Evolutionary conservation across 1,140 invertebrate genomes (phyloP), one percentile per base, ranked within the genome.

Genomic region (Cherax destructor): DNA sequence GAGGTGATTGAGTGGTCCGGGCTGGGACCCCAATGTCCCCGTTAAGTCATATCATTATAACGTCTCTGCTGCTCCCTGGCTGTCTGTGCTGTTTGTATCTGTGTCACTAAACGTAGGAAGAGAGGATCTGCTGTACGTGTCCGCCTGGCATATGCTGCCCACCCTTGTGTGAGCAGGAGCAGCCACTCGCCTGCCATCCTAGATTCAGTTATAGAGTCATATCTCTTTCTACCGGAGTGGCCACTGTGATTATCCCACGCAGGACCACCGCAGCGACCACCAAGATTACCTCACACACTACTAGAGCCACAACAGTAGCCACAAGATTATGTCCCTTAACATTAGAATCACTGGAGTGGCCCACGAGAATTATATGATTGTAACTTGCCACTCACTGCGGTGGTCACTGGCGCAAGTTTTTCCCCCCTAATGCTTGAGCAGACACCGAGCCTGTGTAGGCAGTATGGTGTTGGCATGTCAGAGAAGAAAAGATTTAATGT

Each of bases 61-160:
- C 72, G 74, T 85, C 69, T 83, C 74, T 85, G 88, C 83, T 79
- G 50, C 86, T 79, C 86, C 78, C 78, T 91, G 88, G 88, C 61
- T 91, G 83, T 91, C 76, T 91, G 83, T 91, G 88, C 88, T 91
- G 83, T 91, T 91, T 91, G 69, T 91, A 85, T 85, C 24, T 88
- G 79, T 91, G 88, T 91, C 72, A 84, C 52, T 59, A 86, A 91
- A 74, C 30, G 81, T 91, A 91, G 83, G 83, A 79, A 61, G 76
- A 85, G 65, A 79, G 47, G 50, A 91, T 74, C 83, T 59, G 59
- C 76, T 85, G 76, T 72, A 85, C 21, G 61, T 72, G 69, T 65
- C 83, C 50, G 41, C 41, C 80, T 78, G 72, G 88, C 83, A 79
- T 85, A 65, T 80, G 74, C 88, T 91, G 88, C 65, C 81, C 77